These are phyloP conservation scores for Hesperophylax magnus DNA, from an alignment of 1,140 invertebrate species.

Conservation along the genomic window DNA sequence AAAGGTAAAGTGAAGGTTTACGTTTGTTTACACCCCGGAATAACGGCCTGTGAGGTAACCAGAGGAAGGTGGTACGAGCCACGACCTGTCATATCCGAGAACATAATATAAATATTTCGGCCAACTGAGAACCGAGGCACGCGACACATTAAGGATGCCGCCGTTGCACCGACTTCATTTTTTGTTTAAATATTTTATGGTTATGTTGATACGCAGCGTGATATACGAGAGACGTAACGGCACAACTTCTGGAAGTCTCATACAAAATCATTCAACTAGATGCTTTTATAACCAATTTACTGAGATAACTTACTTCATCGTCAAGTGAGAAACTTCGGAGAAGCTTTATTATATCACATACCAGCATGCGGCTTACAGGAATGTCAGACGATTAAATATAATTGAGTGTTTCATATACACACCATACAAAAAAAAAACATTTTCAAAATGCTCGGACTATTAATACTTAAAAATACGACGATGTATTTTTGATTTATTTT, in stretches of 20 bases:
- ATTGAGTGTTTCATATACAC: too few relatives aligned
- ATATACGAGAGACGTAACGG: background rate
- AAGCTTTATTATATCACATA: too few relatives aligned
- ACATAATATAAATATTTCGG: conserved; percentile 23
- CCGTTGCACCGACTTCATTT: background rate
- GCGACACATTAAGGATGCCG: conserved; percentile 19
- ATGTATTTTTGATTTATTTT: too few relatives aligned
- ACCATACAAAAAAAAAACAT: too few relatives aligned
- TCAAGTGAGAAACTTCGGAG: too few relatives aligned
- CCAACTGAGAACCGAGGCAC: background rate
- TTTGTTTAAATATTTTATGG: conserved; percentile 12
- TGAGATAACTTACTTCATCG: too few relatives aligned
- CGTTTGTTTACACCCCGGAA: too few relatives aligned
- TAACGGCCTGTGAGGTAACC: background rate
- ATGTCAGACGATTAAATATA: too few relatives aligned
- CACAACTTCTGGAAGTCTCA: background rate
- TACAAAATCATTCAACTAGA: background rate
- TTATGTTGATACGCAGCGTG: conserved; percentile 4
- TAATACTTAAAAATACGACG: too few relatives aligned
- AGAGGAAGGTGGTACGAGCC: conserved; percentile 4
- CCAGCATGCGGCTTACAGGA: too few relatives aligned
- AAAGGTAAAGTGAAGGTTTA: too few relatives aligned
- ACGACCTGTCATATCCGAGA: conserved; percentile 22
- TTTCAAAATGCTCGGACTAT: too few relatives aligned
- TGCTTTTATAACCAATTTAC: background rate